Conservation (phyloP, 30 jellyfish, hydroid and myxozoan species). For the Hydractinia symbiolongicarpus region DNA sequence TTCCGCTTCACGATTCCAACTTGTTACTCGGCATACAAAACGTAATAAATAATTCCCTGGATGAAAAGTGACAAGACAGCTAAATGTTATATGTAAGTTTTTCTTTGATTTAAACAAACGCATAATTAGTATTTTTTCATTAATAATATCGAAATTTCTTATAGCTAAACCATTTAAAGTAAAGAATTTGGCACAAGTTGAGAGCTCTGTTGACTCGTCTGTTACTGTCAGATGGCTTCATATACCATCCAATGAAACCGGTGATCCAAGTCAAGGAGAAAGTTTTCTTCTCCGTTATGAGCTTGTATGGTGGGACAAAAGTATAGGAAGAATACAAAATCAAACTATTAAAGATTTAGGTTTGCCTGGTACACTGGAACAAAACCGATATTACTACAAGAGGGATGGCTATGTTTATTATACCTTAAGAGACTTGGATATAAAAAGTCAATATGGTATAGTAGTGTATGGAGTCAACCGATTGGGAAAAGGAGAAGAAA, state of each 20-base stretch:
- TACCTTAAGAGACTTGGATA: background rate
- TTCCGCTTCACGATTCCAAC: too few species aligned
- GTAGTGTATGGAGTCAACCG: conserved; percentile 11
- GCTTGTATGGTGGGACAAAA: conserved; percentile 3
- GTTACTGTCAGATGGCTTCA: conserved; percentile 1
- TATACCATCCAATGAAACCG: conserved; percentile 11
- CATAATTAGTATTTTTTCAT: background rate
- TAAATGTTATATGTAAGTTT: conserved; percentile 12
- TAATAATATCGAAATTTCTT: background rate
- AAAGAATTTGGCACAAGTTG: background rate
- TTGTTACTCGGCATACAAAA: too few species aligned
- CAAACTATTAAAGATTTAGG: background rate
- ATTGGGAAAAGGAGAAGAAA: background rate
- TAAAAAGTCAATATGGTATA: background rate
- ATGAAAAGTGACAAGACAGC: background rate
- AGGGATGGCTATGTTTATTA: background rate
- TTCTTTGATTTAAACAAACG: background rate
- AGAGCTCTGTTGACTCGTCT: conserved; percentile 4
- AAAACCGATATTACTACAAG: background rate
- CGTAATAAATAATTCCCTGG: background rate
- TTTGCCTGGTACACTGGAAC: background rate
- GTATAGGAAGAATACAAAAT: background rate
- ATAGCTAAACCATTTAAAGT: conserved; percentile 29
- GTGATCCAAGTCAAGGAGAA: background rate
- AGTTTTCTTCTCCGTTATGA: background rate